These are phyloP conservation scores for Neogobius melanostomus DNA, from an alignment of 2,113 vertebrate genomes.

Conservation along the genomic window DNA sequence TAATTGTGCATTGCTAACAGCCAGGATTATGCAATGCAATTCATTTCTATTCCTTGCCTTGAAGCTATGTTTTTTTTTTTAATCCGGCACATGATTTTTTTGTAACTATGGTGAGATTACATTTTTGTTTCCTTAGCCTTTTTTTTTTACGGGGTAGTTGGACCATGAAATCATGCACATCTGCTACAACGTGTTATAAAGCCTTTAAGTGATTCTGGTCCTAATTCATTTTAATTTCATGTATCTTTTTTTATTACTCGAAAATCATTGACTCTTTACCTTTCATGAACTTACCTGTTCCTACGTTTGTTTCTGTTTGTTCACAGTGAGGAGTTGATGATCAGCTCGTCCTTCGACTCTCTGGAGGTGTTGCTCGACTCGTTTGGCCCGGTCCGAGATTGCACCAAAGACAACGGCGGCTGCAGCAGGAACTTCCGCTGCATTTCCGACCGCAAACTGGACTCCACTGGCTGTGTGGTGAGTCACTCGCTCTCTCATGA, in stretches of 20 bases:
- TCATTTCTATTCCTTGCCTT: background rate
- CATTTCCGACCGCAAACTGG: slow-evolving; percentile 94
- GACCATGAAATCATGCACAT: no score
- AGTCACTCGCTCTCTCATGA: slow-evolving; percentile 48
- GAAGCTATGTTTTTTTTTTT: background rate
- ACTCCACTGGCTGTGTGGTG: slow-evolving; percentile 95
- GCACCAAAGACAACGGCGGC: slow-evolving; percentile 93
- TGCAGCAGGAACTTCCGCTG: slow-evolving; percentile 98
- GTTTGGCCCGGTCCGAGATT: slow-evolving; percentile 94
- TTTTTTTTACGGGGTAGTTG: no score
- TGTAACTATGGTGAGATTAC: no score
- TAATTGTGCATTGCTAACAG: slow-evolving; percentile 16
- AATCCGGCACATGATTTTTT: no score
- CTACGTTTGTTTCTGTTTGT: background rate
- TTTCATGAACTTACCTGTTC: background rate
- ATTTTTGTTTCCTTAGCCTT: no score
- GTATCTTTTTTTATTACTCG: no score
- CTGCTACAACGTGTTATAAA: no score
- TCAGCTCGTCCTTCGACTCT: slow-evolving; percentile 96
- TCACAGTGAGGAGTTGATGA: slow-evolving; percentile 95
- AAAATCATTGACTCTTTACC: background rate
- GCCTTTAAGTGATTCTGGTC: no score
- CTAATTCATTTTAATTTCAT: no score
- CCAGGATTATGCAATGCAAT: background rate
- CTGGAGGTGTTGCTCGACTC: slow-evolving; percentile 96